Evolutionary conservation across 2,113 vertebrate genomes (phyloP).

Genomic region (Bambusicola thoracicus): DNA sequence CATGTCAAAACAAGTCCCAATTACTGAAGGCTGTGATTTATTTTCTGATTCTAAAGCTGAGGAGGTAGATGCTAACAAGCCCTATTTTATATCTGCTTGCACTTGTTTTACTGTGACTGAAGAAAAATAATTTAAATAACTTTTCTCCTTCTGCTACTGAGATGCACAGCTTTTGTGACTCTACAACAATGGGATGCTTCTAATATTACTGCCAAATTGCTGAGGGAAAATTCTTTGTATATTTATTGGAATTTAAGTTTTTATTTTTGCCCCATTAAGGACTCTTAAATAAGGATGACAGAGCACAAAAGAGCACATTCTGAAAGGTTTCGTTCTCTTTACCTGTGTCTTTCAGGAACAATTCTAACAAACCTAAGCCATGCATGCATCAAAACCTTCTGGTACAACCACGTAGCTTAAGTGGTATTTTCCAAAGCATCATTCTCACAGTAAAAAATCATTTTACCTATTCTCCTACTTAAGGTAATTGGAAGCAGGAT

Average conservation of each 20-base stretch:
- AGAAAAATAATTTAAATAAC: conserved; percentile 20
- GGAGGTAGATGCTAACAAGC: background rate
- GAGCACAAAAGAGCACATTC: background rate
- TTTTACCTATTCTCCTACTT: background rate
- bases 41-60: background rate
- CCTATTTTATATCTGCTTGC: background rate
- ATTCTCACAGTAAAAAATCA: background rate
- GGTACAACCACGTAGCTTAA: background rate
- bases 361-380: background rate
- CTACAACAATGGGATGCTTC: background rate
- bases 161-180: background rate
- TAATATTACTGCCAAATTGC: background rate
- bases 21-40: background rate
- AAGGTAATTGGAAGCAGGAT: background rate
- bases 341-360: background rate
- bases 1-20: background rate
- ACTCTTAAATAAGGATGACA: background rate
- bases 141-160: background rate
- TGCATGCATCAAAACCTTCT: background rate
- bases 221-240: conserved; percentile 48
- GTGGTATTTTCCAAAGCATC: background rate
- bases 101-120: background rate
- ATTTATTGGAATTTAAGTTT: conserved; percentile 1
- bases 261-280: background rate
- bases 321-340: background rate